Evolutionary conservation across 2,797 vertebrate species (phyloP).

Genomic region (Eidolon dupreanum): DNA sequence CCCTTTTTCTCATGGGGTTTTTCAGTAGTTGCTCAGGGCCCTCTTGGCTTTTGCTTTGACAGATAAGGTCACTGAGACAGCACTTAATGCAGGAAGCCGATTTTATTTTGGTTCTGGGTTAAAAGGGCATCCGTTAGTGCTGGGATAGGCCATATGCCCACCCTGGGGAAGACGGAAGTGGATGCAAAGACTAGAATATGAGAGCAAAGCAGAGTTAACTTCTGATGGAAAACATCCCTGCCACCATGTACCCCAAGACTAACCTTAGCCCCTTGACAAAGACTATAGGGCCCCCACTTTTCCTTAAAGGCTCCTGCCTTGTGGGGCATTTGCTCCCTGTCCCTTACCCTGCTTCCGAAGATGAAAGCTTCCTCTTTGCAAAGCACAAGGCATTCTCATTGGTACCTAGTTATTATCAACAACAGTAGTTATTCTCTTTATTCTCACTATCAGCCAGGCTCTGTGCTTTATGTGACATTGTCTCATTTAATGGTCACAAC

Average conservation of each 20-base stretch:
- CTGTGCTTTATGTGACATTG: background rate
- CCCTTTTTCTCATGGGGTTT: background rate
- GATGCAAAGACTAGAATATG: background rate
- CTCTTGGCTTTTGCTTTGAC: background rate
- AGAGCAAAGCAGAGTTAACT: background rate
- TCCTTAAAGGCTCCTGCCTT: background rate
- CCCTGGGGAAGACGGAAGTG: background rate
- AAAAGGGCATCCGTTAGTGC: background rate
- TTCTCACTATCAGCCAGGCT: background rate
- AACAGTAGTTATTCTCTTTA: background rate
- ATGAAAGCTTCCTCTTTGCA: background rate
- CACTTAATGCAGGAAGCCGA: background rate
- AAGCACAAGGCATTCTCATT: background rate
- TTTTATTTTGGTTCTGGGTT: background rate
- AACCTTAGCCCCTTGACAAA: background rate
- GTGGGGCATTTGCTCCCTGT: fast-evolving
- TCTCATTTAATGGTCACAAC: background rate
- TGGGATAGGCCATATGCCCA: background rate
- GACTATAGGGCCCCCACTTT: background rate
- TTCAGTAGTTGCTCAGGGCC: background rate
- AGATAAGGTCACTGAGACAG: background rate
- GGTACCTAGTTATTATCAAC: background rate
- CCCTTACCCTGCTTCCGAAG: background rate
- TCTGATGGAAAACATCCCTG: background rate
- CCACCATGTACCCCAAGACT: fast-evolving